Evolutionary conservation across 2,797 vertebrate genomes (phyloP).

Genomic region (Scolopax bukidnonensis): DNA sequence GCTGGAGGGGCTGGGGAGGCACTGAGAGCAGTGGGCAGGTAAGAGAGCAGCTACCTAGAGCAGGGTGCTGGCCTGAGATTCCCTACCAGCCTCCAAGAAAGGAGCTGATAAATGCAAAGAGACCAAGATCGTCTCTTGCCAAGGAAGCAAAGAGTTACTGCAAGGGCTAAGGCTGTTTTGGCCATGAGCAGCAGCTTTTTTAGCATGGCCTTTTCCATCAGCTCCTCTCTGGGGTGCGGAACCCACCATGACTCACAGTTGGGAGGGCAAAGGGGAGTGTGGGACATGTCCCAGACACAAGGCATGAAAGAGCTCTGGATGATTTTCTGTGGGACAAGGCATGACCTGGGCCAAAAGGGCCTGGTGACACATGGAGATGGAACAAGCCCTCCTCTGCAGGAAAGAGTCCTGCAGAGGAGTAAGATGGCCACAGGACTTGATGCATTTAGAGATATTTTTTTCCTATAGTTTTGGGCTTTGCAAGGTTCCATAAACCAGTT

Average conservation of each 20-base stretch:
- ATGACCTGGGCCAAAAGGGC: not conserved
- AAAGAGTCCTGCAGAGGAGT: not conserved
- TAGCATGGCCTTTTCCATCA: fast-evolving
- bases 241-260: fast-evolving
- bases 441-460: not conserved
- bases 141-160: not conserved
- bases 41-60: not conserved
- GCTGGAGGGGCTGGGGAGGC: not conserved
- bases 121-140: not conserved
- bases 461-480: not conserved
- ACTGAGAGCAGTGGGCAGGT: fast-evolving
- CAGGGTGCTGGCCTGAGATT: not conserved
- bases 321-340: not conserved
- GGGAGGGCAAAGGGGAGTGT: not conserved
- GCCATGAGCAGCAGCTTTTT: not conserved
- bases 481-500: not conserved
- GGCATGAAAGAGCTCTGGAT: fast-evolving
- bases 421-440: not conserved
- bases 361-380: not conserved
- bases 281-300: not conserved
- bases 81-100: not conserved
- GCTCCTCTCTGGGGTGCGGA: not conserved
- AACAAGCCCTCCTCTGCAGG: not conserved
- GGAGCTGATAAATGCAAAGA: not conserved
- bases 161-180: not conserved